phyloP scores from a whole-genome alignment of 35 echinoderm and acorn worm species.

The Heliocidaris erythrogramma region DNA sequence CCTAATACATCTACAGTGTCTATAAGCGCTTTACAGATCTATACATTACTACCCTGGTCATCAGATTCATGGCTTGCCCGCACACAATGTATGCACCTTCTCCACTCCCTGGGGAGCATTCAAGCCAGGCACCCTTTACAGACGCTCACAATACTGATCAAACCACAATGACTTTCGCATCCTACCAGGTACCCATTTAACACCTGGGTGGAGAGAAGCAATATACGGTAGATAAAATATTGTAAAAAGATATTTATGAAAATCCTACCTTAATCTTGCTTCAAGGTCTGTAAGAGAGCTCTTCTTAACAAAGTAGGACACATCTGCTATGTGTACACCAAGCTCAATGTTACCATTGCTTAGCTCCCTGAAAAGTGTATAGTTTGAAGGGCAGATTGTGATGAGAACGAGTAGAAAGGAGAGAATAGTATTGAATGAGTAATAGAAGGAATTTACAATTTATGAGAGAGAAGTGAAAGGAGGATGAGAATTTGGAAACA shows the following conservation, averaged over 20 bases:
- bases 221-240: too few species aligned
- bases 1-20: too few species aligned
- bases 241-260: neutral
- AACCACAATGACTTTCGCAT: too few species aligned
- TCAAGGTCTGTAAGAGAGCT: slow-evolving; percentile 86
- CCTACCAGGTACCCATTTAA: too few species aligned
- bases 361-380: slow-evolving; percentile 63
- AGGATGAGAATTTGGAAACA: neutral
- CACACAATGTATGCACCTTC: too few species aligned
- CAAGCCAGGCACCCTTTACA: too few species aligned
- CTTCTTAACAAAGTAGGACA: slow-evolving; percentile 89
- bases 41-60: too few species aligned
- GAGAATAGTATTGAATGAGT: neutral
- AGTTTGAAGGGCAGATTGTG: neutral
- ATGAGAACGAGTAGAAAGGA: neutral
- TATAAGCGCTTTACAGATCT: too few species aligned
- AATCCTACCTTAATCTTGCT: slow-evolving; percentile 82
- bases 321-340: slow-evolving; percentile 97
- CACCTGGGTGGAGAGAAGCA: neutral
- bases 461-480: neutral
- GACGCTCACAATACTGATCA: too few species aligned
- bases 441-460: neutral
- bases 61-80: too few species aligned
- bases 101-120: too few species aligned
- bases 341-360: slow-evolving; percentile 84